Conservation (phyloP, 2,888 invertebrate species). For the Penaeus monodon region DNA sequence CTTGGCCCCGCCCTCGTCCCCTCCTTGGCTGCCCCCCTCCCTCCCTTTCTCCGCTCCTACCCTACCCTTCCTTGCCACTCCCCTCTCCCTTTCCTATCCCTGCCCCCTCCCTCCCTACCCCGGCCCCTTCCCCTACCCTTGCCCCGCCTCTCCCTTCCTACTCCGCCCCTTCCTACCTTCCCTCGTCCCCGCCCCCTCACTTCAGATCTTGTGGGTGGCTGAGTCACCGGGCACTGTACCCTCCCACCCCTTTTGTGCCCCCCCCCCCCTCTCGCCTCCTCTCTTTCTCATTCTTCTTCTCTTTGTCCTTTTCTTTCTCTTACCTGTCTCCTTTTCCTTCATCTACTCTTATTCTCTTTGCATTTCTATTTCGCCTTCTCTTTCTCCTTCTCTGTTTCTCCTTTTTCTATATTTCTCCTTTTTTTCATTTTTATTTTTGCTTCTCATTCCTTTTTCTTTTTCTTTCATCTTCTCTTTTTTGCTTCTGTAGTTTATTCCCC, state of each 20-base stretch:
- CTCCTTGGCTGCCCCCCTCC: not conserved
- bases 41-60: not conserved
- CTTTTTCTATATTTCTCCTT: not conserved
- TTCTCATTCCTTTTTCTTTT: not conserved
- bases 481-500: no score
- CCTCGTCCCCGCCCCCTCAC: no score
- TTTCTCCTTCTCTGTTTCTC: not conserved
- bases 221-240: not conserved
- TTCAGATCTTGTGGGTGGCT: not conserved
- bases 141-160: not conserved
- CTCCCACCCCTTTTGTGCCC: no score
- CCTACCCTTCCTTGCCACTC: no score
- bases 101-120: not conserved
- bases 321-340: not conserved
- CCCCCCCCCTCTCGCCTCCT: not conserved
- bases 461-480: no score
- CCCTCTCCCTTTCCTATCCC: not conserved
- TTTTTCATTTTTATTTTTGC: slow-evolving; percentile 11
- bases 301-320: no score
- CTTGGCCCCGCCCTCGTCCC: not conserved
- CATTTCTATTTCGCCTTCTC: slow-evolving; percentile 5
- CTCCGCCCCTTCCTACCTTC: no score
- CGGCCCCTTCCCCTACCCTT: not conserved
- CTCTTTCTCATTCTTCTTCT: not conserved
- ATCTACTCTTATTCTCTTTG: no score